These are phyloP conservation scores for Dasypus novemcinctus DNA, from an alignment of 2,113 vertebrate species.

Conservation along the genomic window DNA sequence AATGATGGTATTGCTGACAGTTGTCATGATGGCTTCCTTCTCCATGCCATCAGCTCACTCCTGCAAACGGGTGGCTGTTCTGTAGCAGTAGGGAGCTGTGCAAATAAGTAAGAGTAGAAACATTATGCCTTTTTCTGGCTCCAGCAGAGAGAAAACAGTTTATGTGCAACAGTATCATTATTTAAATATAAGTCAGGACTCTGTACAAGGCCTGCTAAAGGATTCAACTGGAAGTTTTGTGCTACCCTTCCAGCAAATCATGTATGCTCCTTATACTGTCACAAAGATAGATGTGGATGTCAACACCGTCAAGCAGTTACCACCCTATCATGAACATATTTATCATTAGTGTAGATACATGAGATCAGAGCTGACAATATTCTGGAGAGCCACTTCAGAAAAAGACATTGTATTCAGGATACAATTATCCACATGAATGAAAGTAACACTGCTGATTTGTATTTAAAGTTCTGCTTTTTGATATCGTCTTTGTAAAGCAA, in stretches of 20 bases:
- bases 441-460: conserved; percentile 95
- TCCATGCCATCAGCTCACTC: conserved; percentile 98
- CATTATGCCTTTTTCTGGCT: conserved; percentile 95
- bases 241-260: conserved; percentile 96
- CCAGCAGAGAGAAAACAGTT: conserved; percentile 92
- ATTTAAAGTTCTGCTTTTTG: conserved; percentile 65
- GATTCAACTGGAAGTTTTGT: conserved; percentile 97
- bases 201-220: conserved; percentile 98
- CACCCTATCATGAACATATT: conserved; percentile 96
- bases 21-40: conserved; percentile 96
- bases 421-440: conserved; percentile 92
- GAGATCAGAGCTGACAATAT: conserved; percentile 90
- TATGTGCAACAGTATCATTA: conserved; percentile 91
- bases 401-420: conserved; percentile 93
- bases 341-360: conserved; percentile 96
- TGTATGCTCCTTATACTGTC: conserved; percentile 95
- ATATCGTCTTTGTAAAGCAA: not conserved
- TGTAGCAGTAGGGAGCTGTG: conserved; percentile 95
- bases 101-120: conserved; percentile 96
- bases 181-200: conserved; percentile 97
- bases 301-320: conserved; percentile 98
- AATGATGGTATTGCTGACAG: conserved; percentile 98
- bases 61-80: conserved; percentile 98
- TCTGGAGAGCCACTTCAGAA: conserved; percentile 95
- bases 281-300: conserved; percentile 98